Evolutionary conservation across 2,888 invertebrate species (phyloP).

Genomic region (Branchellion lobata): DNA sequence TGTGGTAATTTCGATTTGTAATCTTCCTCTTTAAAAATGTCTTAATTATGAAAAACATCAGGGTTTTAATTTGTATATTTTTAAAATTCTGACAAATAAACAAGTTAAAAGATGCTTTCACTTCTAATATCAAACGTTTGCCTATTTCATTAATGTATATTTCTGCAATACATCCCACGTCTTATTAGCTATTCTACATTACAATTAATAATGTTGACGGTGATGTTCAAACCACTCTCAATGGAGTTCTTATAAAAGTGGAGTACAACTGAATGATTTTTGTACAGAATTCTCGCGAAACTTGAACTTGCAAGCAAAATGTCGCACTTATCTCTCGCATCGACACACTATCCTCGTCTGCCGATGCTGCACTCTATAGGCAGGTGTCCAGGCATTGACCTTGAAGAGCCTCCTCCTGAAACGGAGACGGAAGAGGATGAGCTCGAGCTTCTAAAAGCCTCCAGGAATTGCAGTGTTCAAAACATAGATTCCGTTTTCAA

Average conservation of each 20-base stretch:
- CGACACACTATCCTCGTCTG: constrained; percentile 50
- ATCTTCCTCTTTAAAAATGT: not conserved
- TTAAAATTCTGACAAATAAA: not conserved
- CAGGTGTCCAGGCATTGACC: constrained; percentile 54
- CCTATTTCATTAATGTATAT: not conserved
- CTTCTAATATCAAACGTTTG: not conserved
- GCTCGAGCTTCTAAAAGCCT: constrained; percentile 21
- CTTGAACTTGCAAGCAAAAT: too few relatives aligned
- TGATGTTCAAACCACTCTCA: not conserved
- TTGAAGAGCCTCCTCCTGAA: constrained; percentile 54
- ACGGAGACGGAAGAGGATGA: constrained; percentile 38
- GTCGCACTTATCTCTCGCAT: constrained; percentile 18
- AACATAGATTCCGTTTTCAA: constrained; percentile 56
- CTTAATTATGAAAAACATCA: constrained; percentile 15
- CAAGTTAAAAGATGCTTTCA: not conserved
- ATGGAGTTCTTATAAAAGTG: not conserved
- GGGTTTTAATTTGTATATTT: not conserved
- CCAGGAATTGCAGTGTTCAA: constrained; percentile 50
- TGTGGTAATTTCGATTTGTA: too few relatives aligned
- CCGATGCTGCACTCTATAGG: constrained; percentile 56
- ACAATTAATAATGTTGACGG: not conserved
- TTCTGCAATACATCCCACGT: not conserved
- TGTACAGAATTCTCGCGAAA: too few relatives aligned
- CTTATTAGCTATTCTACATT: too few relatives aligned
- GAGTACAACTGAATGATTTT: too few relatives aligned